Evolutionary conservation across 2,888 invertebrate species (phyloP).

Genomic region (Agonopterix heracliana): DNA sequence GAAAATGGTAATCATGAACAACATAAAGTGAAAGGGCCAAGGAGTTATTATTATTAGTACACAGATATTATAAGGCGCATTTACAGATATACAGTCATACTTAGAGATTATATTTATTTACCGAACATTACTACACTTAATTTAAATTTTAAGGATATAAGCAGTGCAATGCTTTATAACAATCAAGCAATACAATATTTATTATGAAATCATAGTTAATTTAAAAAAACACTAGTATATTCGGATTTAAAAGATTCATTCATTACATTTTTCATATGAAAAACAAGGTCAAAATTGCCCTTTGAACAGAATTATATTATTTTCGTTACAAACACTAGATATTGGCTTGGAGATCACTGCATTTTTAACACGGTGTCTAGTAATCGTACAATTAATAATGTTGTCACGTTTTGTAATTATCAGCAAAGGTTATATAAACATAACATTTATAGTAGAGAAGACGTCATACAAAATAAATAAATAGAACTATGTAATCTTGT

Average conservation of each 20-base stretch:
- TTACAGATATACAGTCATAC: constrained; percentile 22
- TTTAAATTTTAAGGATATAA: constrained; percentile 40
- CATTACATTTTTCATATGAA: no score
- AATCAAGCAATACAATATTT: constrained; percentile 5
- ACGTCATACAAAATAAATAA: no score
- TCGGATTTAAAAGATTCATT: no score
- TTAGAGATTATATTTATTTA: constrained; percentile 23
- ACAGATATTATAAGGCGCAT: constrained; percentile 50
- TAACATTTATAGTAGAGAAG: no score
- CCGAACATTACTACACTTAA: constrained; percentile 40
- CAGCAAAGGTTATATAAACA: no score
- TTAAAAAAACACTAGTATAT: not conserved
- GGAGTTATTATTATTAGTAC: constrained; percentile 37
- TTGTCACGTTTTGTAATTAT: not conserved
- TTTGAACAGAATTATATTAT: no score
- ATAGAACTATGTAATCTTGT: no score
- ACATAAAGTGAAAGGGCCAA: constrained; percentile 27
- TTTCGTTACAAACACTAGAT: no score
- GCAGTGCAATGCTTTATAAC: constrained; percentile 49
- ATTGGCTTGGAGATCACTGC: no score
- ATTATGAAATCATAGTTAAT: not conserved
- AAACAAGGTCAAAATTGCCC: no score
- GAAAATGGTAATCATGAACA: not conserved
- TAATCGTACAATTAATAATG: not conserved
- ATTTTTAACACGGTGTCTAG: not conserved